Percentiles rank a stretch among this genome's conserved stretches.
phyloP scores from a whole-genome alignment of 2,113 vertebrate genomes.

The Spermophilus dauricus region DNA sequence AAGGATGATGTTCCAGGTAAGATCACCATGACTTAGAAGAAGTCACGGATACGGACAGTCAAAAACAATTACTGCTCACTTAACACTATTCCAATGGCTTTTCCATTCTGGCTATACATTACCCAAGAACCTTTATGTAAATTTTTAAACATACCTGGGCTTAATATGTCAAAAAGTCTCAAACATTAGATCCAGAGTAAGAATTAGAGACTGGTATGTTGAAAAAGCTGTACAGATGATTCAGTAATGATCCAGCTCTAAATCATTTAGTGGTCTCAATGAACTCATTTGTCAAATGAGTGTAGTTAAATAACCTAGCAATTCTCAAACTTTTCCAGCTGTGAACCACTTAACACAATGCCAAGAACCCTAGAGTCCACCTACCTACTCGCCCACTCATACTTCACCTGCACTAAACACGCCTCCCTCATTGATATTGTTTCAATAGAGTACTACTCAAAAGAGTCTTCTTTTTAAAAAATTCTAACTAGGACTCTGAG shows the following conservation, averaged over 20 bases:
- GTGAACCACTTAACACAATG: not conserved
- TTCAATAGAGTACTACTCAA: constrained; percentile 32
- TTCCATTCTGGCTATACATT: not conserved
- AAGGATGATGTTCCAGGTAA: not conserved
- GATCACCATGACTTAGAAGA: not conserved
- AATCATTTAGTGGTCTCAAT: constrained; percentile 34
- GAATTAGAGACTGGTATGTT: not conserved
- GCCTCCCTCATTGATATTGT: not conserved
- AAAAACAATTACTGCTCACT: not conserved
- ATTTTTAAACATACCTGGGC: not conserved
- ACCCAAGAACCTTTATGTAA: not conserved
- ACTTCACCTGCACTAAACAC: not conserved
- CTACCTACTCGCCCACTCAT: not conserved
- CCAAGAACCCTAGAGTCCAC: not conserved
- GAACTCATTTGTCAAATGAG: constrained; percentile 50
- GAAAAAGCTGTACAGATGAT: constrained; percentile 41
- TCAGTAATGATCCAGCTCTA: constrained; percentile 8
- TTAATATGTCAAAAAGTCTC: not conserved
- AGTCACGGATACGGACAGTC: too few species aligned
- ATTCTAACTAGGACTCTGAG: constrained; percentile 58
- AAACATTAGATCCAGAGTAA: not conserved
- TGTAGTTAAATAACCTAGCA: constrained; percentile 56
- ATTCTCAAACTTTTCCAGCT: constrained; percentile 23
- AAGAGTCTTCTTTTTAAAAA: constrained; percentile 17
- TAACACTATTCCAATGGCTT: not conserved